Percentiles rank a stretch among this genome's conserved stretches.
Conservation (phyloP, 2,797 vertebrate species). For the Pipistrellus kuhlii region DNA sequence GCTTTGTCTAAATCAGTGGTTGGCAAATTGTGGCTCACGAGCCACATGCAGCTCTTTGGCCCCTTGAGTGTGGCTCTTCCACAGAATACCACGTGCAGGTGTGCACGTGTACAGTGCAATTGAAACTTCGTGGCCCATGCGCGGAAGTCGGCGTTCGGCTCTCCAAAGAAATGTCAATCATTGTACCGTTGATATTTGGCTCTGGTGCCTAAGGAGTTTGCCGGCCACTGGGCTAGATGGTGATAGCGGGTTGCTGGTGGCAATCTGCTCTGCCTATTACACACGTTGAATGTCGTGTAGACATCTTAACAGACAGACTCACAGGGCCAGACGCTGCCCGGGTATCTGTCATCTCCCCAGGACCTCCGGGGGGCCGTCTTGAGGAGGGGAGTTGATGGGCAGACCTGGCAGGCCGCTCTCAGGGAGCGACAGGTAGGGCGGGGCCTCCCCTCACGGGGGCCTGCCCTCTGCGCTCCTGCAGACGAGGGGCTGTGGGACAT, state of each 20-base stretch:
- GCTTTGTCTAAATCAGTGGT: no score
- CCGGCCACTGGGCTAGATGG: neutral
- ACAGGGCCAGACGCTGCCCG: neutral
- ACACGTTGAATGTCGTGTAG: neutral
- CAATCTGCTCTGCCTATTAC: neutral
- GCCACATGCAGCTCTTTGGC: no score
- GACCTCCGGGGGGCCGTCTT: neutral
- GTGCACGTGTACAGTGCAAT: no score
- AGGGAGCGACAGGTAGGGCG: accelerated
- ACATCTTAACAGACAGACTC: neutral
- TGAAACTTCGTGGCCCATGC: no score
- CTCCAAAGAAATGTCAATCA: no score
- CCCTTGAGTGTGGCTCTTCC: no score
- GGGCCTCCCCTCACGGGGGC: accelerated
- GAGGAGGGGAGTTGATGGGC: accelerated
- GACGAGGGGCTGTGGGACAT: conserved; percentile 99
- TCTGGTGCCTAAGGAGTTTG: no score
- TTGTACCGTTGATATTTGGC: no score
- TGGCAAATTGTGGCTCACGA: no score
- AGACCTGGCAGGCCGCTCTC: neutral
- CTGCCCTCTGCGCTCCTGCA: conserved; percentile 77
- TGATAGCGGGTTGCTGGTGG: neutral
- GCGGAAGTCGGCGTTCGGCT: no score
- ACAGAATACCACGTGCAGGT: no score
- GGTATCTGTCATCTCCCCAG: neutral